Conservation (phyloP, 2,888 invertebrate genomes). For the Eugnorisma glareosa region DNA sequence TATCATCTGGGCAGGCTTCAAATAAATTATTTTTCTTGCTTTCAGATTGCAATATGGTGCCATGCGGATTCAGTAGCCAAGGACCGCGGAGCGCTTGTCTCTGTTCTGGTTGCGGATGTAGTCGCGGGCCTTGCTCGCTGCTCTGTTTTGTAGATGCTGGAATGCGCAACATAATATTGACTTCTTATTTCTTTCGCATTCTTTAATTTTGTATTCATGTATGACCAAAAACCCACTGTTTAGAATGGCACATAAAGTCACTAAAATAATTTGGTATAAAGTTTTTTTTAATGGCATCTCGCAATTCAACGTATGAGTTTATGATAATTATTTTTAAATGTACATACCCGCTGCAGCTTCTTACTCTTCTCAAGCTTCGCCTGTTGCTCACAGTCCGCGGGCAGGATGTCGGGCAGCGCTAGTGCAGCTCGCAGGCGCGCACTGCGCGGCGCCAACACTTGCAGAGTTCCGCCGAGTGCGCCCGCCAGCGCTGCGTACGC, state of each 20-base stretch:
- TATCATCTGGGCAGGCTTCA: background rate
- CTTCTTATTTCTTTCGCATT: background rate
- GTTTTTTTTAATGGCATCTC: too few species aligned
- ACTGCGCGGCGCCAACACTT: conserved; percentile 93
- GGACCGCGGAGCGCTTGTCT: conserved; percentile 95
- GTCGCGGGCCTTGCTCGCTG: conserved; percentile 4
- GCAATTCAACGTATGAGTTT: too few species aligned
- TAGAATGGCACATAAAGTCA: too few species aligned
- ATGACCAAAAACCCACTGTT: background rate
- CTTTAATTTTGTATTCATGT: background rate
- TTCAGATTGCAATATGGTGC: background rate
- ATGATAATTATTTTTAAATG: background rate
- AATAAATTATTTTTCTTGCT: background rate
- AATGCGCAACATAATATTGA: conserved; percentile 71
- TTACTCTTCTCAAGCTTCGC: conserved; percentile 90
- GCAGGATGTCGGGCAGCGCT: conserved; percentile 91
- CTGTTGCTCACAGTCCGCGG: conserved; percentile 76
- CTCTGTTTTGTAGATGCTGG: conserved; percentile 18
- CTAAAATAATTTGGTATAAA: too few species aligned
- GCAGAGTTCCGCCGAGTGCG: conserved; percentile 92
- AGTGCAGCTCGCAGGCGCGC: conserved; percentile 91
- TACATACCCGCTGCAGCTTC: conserved; percentile 93
- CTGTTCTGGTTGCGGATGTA: conserved; percentile 95
- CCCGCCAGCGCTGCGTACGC: conserved; percentile 89
- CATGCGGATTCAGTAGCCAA: conserved; percentile 82